A percentile compares a stretch with the other conserved stretches of the same genome.
phyloP scores from a whole-genome alignment of 2,888 invertebrate species.

The Tricholauxania praeusta region DNA sequence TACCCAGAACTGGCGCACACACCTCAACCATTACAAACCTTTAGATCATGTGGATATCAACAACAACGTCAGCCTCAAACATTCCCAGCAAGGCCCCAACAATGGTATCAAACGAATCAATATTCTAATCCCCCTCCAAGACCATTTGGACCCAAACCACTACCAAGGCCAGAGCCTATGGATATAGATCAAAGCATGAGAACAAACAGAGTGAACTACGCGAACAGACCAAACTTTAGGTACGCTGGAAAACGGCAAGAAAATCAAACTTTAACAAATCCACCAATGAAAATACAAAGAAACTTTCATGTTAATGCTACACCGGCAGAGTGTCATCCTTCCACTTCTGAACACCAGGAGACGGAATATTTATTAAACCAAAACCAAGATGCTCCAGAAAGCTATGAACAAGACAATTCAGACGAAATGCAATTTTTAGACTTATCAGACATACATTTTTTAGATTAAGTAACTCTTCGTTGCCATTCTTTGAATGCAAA shows the following conservation, averaged over 20 bases:
- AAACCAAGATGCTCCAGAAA: too few relatives aligned
- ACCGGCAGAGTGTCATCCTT: too few relatives aligned
- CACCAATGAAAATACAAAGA: too few relatives aligned
- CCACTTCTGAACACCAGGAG: too few relatives aligned
- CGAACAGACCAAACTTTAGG: too few relatives aligned
- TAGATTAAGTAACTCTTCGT: constrained; percentile 11
- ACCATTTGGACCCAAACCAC: constrained; percentile 25
- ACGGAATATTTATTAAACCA: too few relatives aligned
- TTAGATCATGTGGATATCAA: not conserved
- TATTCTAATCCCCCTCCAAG: constrained; percentile 10
- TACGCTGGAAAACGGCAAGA: too few relatives aligned
- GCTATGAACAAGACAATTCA: too few relatives aligned
- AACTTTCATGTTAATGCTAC: too few relatives aligned
- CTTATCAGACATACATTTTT: constrained; percentile 5
- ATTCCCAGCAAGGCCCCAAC: not conserved
- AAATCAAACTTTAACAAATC: too few relatives aligned
- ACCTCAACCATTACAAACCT: constrained; percentile 24
- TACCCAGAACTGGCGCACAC: constrained; percentile 30
- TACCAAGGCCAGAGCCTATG: constrained; percentile 31
- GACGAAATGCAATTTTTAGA: not conserved
- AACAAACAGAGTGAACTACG: too few relatives aligned
- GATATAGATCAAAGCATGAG: not conserved
- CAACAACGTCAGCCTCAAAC: not conserved
- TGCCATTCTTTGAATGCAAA: constrained; percentile 6
- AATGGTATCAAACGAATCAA: not conserved